Evolutionary conservation across 2,888 invertebrate genomes (phyloP), one percentile per base, ranked within the genome.

Genomic region (Baccha elongata): DNA sequence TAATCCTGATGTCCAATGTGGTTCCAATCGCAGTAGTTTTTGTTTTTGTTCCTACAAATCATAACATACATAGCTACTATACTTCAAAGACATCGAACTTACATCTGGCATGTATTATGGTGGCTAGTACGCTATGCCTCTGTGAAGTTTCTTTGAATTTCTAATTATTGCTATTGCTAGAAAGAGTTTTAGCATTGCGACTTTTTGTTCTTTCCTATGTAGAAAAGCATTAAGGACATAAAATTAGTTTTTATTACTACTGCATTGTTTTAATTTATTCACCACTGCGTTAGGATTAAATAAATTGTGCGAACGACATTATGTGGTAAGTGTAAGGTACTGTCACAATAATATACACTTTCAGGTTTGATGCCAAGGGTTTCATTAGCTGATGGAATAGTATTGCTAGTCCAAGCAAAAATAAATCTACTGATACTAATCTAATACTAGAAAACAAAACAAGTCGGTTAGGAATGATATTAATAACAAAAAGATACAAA

Each of bases 211-310:
- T 21, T 15, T 6, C 6, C 3, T 48, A 32, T 19, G 52, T 37
- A 23, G 23, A 13, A 23, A 55, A 40, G 2, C 10, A 55, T 35
- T 32, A n/a, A 23, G 37, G 55, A 6, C 40, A 11, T 29, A 29
- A 10, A 15, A 19, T 48, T 60, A 21, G 29, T 71, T 50, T 69
- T 72, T 62, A 64, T 72, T 37, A 46, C 72, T 32, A 17, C 64
- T 26, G 72, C 72, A 72, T 53, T 64, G 53, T 42, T 64, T 53
- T 64, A 72, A 72, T 64, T 29, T 64, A 62, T 62, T 23, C 64
- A n/a, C 1, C 64, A n/a, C 1, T 23, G 42, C 53, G 29, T 44
- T 62, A 21, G 23, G 8, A 55, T 35, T 21, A 35, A 53, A 53
- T 53, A 21, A 55, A 55, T 37, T 37, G 55, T 55, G 55, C 55